These are phyloP conservation scores for Cancer borealis DNA, from an alignment of 2,888 invertebrate genomes.

Conservation along the genomic window DNA sequence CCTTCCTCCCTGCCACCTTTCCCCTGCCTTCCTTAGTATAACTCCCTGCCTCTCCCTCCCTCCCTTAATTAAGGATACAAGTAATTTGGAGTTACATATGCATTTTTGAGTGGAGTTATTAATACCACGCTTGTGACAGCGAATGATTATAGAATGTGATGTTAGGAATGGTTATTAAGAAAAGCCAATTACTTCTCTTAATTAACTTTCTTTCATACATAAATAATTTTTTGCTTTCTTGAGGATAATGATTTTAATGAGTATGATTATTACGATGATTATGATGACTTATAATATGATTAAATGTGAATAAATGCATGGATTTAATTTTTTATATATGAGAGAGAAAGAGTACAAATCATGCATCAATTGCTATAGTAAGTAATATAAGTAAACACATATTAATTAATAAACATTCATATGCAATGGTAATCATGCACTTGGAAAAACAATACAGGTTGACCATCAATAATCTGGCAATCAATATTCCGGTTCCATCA, in stretches of 20 bases:
- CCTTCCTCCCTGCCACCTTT: no score
- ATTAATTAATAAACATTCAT: not conserved
- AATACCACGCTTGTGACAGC: not conserved
- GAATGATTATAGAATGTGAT: not conserved
- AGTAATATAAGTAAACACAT: no score
- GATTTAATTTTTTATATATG: not conserved
- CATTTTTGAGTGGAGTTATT: not conserved
- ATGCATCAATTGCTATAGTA: not conserved
- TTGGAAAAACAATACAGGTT: not conserved
- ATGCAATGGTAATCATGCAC: not conserved
- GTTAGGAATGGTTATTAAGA: not conserved
- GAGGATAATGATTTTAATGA: not conserved
- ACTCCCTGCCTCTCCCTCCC: no score
- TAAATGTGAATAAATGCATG: not conserved
- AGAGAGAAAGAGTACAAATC: not conserved
- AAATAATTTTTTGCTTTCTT: not conserved
- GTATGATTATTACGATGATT: not conserved
- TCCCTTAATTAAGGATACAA: not conserved
- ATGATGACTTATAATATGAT: not conserved
- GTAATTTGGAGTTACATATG: not conserved
- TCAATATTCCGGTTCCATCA: no score
- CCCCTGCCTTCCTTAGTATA: no score
- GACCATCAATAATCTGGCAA: no score
- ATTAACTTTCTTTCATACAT: not conserved
- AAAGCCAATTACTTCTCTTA: no score